Conservation (phyloP, 2,888 invertebrate species). For the Helobdella robusta region DNA sequence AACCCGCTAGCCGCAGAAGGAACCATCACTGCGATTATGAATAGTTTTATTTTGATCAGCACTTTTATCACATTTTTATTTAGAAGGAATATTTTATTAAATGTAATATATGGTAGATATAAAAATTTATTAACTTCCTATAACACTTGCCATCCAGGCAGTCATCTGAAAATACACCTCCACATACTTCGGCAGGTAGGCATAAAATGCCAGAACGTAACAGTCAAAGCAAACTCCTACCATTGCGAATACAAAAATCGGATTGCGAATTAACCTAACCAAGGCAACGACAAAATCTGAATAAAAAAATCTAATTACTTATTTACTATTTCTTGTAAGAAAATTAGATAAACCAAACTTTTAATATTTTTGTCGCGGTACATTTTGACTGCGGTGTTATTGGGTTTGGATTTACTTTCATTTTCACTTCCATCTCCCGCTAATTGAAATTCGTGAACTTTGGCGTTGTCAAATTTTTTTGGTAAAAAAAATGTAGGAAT, state of each 20-base stretch:
- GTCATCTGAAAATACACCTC: slow-evolving; percentile 25
- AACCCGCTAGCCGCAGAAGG: slow-evolving; percentile 15
- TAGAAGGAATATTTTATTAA: no score
- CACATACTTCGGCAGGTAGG: slow-evolving; percentile 34
- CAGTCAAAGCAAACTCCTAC: slow-evolving; percentile 28
- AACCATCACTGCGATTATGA: slow-evolving; percentile 17
- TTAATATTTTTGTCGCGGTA: no score
- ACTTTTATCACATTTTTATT: no score
- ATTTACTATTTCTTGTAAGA: no score
- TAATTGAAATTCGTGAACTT: not conserved
- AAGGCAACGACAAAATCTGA: no score
- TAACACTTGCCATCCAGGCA: slow-evolving; percentile 22
- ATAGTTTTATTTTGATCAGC: no score
- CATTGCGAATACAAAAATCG: slow-evolving; percentile 25
- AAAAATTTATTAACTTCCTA: slow-evolving; percentile 23
- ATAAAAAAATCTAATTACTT: no score
- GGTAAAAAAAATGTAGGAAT: slow-evolving; percentile 25
- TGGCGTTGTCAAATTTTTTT: slow-evolving; percentile 10
- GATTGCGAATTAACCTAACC: slow-evolving; percentile 28
- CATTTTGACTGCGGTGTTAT: no score
- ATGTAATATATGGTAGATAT: no score
- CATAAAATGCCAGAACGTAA: slow-evolving; percentile 30
- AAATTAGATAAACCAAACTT: no score
- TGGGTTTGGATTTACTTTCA: not conserved
- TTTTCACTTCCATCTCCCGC: not conserved